These are phyloP conservation scores for Anniella stebbinsi DNA, from an alignment of 2,797 vertebrate species.

Conservation along the genomic window DNA sequence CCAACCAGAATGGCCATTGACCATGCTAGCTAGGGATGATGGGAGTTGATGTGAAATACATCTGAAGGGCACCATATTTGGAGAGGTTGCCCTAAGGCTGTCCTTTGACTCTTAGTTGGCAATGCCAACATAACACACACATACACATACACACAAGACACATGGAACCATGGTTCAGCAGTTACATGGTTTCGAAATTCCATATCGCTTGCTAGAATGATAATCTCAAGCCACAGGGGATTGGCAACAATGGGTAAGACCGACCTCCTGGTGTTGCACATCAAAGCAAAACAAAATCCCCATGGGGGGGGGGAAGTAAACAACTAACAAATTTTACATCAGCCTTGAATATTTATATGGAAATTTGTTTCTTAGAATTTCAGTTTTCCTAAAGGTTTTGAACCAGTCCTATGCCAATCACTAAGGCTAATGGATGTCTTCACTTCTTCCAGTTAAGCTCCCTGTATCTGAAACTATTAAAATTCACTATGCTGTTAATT, in stretches of 20 bases:
- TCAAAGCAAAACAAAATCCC: background rate
- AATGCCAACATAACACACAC: background rate
- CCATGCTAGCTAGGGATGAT: too few relatives aligned
- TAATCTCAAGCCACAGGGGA: background rate
- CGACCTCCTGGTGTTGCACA: background rate
- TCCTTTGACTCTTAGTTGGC: background rate
- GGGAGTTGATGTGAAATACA: too few relatives aligned
- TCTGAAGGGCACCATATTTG: too few relatives aligned
- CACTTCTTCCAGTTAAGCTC: background rate
- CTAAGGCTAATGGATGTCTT: background rate
- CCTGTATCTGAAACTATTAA: background rate
- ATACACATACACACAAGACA: background rate
- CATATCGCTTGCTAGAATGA: background rate
- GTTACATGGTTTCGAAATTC: background rate
- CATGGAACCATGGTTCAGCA: background rate
- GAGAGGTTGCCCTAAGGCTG: too few relatives aligned
- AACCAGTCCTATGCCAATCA: background rate
- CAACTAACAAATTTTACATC: background rate
- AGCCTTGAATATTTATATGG: background rate
- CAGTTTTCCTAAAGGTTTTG: background rate
- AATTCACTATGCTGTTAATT: background rate
- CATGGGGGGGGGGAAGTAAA: background rate
- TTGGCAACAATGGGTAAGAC: background rate
- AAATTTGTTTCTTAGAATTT: background rate
- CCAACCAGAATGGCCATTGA: too few relatives aligned